Conservation (phyloP, 2,113 vertebrate genomes). For the Pelvicachromis taeniatus region DNA sequence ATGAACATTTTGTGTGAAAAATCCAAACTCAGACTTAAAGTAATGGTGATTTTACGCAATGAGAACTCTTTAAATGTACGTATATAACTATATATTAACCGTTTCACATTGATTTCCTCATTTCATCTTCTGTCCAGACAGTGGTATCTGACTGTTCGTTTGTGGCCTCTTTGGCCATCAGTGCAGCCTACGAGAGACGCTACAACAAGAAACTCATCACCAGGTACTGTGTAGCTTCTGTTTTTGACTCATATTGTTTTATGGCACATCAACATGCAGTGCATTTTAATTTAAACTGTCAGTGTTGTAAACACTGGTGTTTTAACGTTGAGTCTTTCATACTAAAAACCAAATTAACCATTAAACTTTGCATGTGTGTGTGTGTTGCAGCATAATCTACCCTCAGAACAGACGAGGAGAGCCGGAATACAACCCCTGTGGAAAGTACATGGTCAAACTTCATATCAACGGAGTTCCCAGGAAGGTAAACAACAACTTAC, state of each 20-base stretch:
- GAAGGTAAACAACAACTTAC: slow-evolving; percentile 76
- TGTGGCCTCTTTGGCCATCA: slow-evolving; percentile 95
- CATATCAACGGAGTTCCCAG: slow-evolving; percentile 97
- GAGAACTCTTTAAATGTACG: neutral
- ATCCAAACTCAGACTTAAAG: neutral
- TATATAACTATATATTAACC: neutral
- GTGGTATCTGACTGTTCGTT: slow-evolving; percentile 99
- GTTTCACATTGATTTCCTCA: fast-evolving
- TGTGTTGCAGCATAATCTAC: slow-evolving; percentile 86
- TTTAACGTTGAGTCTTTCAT: neutral
- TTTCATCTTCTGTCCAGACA: slow-evolving; percentile 72
- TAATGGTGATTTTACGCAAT: neutral
- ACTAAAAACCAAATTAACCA: neutral
- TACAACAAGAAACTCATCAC: slow-evolving; percentile 98
- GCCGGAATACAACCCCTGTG: slow-evolving; percentile 97
- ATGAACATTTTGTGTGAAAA: neutral
- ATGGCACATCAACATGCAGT: neutral
- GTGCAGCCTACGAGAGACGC: slow-evolving; percentile 94
- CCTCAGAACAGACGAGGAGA: slow-evolving; percentile 96
- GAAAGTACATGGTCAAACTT: slow-evolving; percentile 98
- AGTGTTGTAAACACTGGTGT: neutral
- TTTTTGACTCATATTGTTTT: neutral
- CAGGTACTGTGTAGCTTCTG: slow-evolving; percentile 72
- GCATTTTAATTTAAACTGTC: neutral
- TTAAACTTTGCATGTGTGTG: neutral